Evolutionary conservation across 1,140 invertebrate species (phyloP).

Genomic region (Atta colombica): DNA sequence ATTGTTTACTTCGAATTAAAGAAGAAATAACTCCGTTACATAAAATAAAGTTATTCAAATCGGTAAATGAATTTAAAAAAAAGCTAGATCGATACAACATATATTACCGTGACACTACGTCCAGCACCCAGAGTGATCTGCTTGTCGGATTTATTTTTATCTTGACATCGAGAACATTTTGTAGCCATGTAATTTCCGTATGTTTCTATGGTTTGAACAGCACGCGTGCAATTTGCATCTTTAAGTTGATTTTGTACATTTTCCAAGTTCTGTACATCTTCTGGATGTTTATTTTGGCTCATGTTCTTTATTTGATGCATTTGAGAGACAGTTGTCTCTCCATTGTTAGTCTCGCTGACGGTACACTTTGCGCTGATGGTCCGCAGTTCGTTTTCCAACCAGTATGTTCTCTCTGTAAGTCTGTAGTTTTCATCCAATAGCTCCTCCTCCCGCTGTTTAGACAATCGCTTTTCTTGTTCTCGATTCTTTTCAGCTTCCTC

Average conservation of each 20-base stretch:
- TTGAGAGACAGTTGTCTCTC: neutral
- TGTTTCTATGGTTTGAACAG: conserved; percentile 14
- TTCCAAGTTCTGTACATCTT: neutral
- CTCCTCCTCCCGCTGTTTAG: conserved; percentile 79
- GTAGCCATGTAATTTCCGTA: neutral
- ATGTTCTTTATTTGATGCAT: neutral
- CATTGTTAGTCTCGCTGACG: neutral
- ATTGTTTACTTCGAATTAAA: neutral
- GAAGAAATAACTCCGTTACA: neutral
- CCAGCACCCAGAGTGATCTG: neutral
- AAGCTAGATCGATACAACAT: neutral
- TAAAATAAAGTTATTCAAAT: neutral
- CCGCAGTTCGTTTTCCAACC: conserved; percentile 77
- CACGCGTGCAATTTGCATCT: conserved; percentile 18
- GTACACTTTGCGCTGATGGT: conserved; percentile 30
- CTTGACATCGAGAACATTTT: neutral
- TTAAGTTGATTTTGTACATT: neutral
- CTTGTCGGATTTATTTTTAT: neutral
- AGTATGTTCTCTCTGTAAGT: conserved; percentile 76
- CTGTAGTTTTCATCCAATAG: conserved; percentile 80
- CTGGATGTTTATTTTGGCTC: conserved; percentile 11
- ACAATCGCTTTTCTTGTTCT: conserved; percentile 66
- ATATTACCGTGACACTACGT: conserved; percentile 22
- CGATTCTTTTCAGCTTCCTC: conserved; percentile 72
- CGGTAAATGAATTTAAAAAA: neutral